Evolutionary conservation across 1,140 invertebrate genomes (phyloP).

Genomic region (Drosophila pandora): DNA sequence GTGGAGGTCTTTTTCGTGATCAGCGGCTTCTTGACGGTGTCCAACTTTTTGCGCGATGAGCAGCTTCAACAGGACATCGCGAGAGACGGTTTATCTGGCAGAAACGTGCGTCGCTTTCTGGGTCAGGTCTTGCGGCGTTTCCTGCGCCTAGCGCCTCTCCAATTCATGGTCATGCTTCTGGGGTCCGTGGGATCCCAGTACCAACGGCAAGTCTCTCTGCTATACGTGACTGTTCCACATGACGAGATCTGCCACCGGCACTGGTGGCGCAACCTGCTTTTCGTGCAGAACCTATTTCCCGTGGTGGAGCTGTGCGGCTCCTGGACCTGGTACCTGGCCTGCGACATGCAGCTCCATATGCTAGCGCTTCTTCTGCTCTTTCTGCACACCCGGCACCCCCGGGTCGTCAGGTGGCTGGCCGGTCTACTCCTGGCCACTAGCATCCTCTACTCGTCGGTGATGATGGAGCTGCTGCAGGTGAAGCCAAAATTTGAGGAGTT

Average conservation of each 20-base stretch:
- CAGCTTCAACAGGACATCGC: constrained; percentile 31
- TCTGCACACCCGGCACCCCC: constrained; percentile 76
- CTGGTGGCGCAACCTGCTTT: constrained; percentile 87
- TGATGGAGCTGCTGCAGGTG: constrained; percentile 11
- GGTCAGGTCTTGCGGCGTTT: constrained; percentile 38
- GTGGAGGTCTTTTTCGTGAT: constrained; percentile 58
- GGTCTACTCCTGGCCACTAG: not conserved
- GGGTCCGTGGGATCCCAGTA: constrained; percentile 16
- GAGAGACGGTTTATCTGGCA: not conserved
- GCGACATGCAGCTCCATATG: constrained; percentile 91
- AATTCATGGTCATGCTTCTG: constrained; percentile 17
- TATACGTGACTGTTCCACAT: constrained; percentile 83
- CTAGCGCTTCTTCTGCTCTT: constrained; percentile 85
- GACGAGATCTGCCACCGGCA: constrained; percentile 84
- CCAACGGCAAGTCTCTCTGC: constrained; percentile 73
- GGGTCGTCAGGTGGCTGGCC: not conserved
- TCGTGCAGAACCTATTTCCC: constrained; percentile 86
- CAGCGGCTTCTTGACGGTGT: constrained; percentile 54
- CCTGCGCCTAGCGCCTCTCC: constrained; percentile 43
- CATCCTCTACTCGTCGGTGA: not conserved
- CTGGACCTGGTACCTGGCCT: constrained; percentile 92
- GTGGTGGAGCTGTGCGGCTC: constrained; percentile 87
- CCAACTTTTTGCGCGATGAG: constrained; percentile 44
- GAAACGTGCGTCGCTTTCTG: constrained; percentile 8
- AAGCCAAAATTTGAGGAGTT: constrained; percentile 15